Evolutionary conservation across 2,113 vertebrate species (phyloP), one percentile per base, ranked within the genome.

Genomic region (Gorsachius goisagi): DNA sequence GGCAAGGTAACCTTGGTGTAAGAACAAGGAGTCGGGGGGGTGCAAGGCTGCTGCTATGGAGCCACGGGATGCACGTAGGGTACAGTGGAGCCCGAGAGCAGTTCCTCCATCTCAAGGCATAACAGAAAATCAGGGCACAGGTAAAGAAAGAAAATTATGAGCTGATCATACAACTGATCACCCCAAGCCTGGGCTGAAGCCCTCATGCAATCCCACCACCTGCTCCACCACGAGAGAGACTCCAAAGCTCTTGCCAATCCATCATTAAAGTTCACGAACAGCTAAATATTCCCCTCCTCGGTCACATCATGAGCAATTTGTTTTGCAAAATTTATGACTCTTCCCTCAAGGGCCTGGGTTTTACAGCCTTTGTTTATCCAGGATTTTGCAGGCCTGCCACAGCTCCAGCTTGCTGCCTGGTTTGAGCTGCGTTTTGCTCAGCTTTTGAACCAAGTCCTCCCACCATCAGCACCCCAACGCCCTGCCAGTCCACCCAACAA

Each of bases 401-500:
- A 32, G n/a, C 26, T 19, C 19, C 49, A 23, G 23, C 30, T 41
- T 15, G 33, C 47, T 41, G 26, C 1, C 1, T 7, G 47, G 32
- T 50, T 45, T n/a, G 19, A 41, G 14, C 30, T 32, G 69, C 41
- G 41, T 4, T 72, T 28, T 33, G 41, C 49, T 68, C 41, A 12
- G 47, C 32, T 66, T 33, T 27, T 17, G 28, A 89, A 22, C 62
- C 33, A 26, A 50, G 18, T 33, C 47, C 66, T 72, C 49, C 75
- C 77, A 37, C 55, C 44, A 30, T 5, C 37, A 62, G 41, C 6
- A 1, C 33, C 69, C 20, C 77, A 14, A 10, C 0, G 0, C 56
- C 17, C 37, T 63, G 45, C 56, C 15, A 7, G n/a, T 5, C n/a
- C 28, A 35, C 0, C 5, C 45, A 41, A 37, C 23, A 8, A 14